Percentiles rank a stretch among this genome's conserved stretches.
phyloP scores from a whole-genome alignment of 2,797 vertebrate species.

The Sparus aurata region DNA sequence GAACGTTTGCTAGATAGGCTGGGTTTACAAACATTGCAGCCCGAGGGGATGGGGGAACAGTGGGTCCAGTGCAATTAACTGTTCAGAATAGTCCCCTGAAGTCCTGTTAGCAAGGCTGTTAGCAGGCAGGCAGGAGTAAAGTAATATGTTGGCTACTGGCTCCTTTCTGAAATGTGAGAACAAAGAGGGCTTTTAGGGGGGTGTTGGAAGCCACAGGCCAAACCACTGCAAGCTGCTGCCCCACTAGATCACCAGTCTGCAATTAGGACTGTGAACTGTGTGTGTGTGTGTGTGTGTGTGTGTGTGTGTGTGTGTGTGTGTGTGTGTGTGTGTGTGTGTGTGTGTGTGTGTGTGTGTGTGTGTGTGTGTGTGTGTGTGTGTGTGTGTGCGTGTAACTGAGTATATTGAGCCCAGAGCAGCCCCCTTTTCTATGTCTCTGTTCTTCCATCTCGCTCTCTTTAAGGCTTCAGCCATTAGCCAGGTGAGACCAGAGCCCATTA shows the following conservation, averaged over 20 bases:
- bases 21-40: conserved; percentile 53
- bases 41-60: conserved; percentile 27
- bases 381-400: neutral
- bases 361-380: no score
- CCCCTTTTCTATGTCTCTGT: conserved; percentile 40
- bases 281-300: no score
- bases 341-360: no score
- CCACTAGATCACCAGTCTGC: conserved; percentile 69
- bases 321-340: no score
- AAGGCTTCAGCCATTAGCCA: conserved; percentile 64
- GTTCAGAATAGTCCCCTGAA: conserved; percentile 68
- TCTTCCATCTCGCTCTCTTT: conserved; percentile 30
- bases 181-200: conserved; percentile 76
- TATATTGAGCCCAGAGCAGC: conserved; percentile 15
- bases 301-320: no score
- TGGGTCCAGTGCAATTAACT: conserved; percentile 60
- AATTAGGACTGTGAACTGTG: conserved; percentile 62
- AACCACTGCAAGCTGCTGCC: conserved; percentile 70
- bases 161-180: conserved; percentile 78
- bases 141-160: conserved; percentile 66
- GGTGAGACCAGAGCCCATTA: conserved; percentile 72
- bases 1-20: conserved; percentile 38
- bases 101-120: conserved; percentile 70
- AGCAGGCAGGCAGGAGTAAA: conserved; percentile 60
- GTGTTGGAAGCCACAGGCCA: conserved; percentile 63